These are phyloP conservation scores for Leuciscus idus DNA, from an alignment of 2,113 vertebrate genomes.

Conservation along the genomic window DNA sequence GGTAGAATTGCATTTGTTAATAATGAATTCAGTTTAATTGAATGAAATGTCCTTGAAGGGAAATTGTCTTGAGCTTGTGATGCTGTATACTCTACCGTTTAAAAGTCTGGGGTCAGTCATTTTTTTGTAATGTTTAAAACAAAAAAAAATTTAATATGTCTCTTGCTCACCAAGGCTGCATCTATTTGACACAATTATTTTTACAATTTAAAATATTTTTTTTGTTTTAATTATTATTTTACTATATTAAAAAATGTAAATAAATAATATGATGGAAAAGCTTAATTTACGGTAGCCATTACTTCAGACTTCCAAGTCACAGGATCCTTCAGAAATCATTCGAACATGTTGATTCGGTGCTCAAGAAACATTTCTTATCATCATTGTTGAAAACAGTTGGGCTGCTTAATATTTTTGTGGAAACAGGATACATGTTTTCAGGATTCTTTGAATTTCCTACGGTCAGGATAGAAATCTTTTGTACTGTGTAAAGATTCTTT, in stretches of 20 bases:
- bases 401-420: background rate
- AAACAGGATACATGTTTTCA: background rate
- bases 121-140: too few relatives aligned
- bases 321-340: background rate
- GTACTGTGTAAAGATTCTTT: background rate
- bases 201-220: background rate
- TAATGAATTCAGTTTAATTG: too few relatives aligned
- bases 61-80: background rate
- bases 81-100: background rate
- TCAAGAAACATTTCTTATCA: background rate
- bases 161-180: background rate
- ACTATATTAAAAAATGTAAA: background rate
- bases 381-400: background rate
- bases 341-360: background rate
- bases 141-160: too few relatives aligned
- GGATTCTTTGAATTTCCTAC: background rate
- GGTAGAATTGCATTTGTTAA: background rate
- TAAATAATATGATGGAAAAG: too few relatives aligned
- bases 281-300: background rate
- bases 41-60: too few relatives aligned
- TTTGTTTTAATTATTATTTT: background rate
- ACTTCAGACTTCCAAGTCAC: background rate
- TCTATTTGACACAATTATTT: background rate
- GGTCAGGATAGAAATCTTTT: background rate
- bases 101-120: background rate